Evolutionary conservation across 2,797 vertebrate genomes (phyloP).

Genomic region (Mallotus villosus): DNA sequence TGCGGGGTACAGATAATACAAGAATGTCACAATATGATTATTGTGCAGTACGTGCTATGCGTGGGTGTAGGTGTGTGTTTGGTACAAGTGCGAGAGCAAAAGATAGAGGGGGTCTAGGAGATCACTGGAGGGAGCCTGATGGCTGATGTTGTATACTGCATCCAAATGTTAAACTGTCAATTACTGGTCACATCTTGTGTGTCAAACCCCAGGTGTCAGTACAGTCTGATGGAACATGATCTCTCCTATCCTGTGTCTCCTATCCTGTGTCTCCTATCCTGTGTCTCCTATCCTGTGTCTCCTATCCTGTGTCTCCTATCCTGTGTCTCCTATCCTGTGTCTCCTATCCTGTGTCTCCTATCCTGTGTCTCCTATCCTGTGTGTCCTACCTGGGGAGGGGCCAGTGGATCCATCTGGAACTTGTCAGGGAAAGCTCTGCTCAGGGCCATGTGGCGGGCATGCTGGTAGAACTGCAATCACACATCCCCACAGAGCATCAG

Average conservation of each 20-base stretch:
- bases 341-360: not conserved
- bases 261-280: not conserved
- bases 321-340: too few species aligned
- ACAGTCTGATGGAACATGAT: not conserved
- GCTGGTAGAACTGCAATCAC: constrained; percentile 84
- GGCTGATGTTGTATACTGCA: constrained; percentile 43
- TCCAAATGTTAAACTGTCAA: constrained; percentile 70
- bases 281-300: not conserved
- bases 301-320: not conserved
- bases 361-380: too few species aligned
- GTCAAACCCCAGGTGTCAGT: constrained; percentile 16
- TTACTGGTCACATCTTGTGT: constrained; percentile 44
- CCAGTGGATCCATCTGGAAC: constrained; percentile 81
- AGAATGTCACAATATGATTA: not conserved
- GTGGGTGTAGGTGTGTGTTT: not conserved
- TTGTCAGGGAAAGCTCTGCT: constrained; percentile 89
- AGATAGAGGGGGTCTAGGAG: too few species aligned
- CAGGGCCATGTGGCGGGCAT: constrained; percentile 87
- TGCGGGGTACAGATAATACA: constrained; percentile 7
- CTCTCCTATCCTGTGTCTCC: not conserved
- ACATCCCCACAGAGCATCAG: not conserved
- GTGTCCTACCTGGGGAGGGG: constrained; percentile 75
- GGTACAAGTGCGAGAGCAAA: too few species aligned
- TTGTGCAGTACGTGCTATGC: not conserved
- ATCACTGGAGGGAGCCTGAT: constrained; percentile 5